phyloP scores from a whole-genome alignment of 2,888 invertebrate species.

The Cheilosia soror region DNA sequence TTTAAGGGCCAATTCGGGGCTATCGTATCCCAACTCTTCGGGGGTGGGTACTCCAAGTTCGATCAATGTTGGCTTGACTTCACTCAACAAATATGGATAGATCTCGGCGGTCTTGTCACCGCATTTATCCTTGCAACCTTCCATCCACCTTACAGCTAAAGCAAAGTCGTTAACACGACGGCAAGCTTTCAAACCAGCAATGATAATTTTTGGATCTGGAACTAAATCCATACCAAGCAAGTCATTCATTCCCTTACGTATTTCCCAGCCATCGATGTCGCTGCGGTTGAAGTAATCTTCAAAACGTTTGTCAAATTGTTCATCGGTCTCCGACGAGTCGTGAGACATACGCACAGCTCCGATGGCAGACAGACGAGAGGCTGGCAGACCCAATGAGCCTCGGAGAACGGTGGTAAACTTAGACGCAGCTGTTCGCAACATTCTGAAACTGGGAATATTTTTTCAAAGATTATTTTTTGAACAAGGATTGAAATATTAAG shows the following conservation, averaged over 20 bases:
- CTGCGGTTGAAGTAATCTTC: constrained; percentile 92
- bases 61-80: constrained; percentile 95
- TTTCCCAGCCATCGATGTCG: constrained; percentile 97
- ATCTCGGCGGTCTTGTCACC: constrained; percentile 90
- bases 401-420: constrained; percentile 83
- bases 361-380: constrained; percentile 79
- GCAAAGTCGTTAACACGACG: constrained; percentile 97
- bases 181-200: constrained; percentile 94
- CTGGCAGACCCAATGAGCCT: constrained; percentile 79
- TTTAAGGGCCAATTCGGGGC: constrained; percentile 95
- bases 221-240: constrained; percentile 95
- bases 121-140: constrained; percentile 95
- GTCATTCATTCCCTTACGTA: constrained; percentile 96
- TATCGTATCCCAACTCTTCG: constrained; percentile 98
- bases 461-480: not conserved
- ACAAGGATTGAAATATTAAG: not conserved
- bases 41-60: constrained; percentile 97
- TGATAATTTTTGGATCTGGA: constrained; percentile 95
- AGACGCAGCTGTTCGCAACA: constrained; percentile 85
- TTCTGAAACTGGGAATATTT: constrained; percentile 79
- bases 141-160: constrained; percentile 95
- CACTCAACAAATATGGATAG: constrained; percentile 94
- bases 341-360: constrained; percentile 83
- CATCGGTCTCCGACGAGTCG: constrained; percentile 89
- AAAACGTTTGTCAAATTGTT: constrained; percentile 93